A percentile compares a stretch with the other conserved stretches of the same genome.
Conservation (phyloP, 1,140 invertebrate genomes). For the Bombus picipes region DNA sequence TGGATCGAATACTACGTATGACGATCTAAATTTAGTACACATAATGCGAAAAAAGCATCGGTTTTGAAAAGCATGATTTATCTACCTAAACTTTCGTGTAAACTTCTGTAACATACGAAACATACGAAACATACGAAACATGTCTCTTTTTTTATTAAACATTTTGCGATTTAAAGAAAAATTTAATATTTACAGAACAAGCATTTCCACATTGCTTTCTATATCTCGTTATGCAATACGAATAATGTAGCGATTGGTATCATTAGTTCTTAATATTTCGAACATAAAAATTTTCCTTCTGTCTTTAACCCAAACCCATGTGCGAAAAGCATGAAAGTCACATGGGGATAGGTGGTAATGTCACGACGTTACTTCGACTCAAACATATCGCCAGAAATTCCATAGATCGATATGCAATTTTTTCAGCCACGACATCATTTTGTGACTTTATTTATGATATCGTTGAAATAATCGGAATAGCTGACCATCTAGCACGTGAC, state of each 20-base stretch:
- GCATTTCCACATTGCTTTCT: background rate
- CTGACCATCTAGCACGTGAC: constrained; percentile 16
- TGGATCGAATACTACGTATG: background rate
- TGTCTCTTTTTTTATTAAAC: background rate
- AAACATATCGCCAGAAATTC: background rate
- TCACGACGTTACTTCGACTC: background rate
- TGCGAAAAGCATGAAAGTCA: constrained; percentile 71
- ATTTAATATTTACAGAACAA: background rate
- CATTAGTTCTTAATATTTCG: background rate
- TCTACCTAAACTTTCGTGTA: background rate
- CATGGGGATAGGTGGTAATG: constrained; percentile 62
- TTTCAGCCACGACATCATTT: background rate
- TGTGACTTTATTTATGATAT: too few relatives aligned
- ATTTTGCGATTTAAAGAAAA: background rate
- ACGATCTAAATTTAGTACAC: constrained; percentile 33
- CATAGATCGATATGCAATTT: constrained; percentile 7
- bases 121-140: too few relatives aligned
- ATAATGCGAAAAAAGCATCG: background rate
- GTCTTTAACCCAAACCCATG: constrained; percentile 38
- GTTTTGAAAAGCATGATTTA: background rate
- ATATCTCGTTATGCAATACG: background rate
- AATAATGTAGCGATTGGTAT: background rate
- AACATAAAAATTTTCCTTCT: background rate
- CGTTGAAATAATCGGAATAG: background rate
- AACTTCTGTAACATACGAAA: too few relatives aligned